These are phyloP conservation scores for Drosophila setifemur DNA, from an alignment of 1,140 invertebrate species.

Conservation along the genomic window DNA sequence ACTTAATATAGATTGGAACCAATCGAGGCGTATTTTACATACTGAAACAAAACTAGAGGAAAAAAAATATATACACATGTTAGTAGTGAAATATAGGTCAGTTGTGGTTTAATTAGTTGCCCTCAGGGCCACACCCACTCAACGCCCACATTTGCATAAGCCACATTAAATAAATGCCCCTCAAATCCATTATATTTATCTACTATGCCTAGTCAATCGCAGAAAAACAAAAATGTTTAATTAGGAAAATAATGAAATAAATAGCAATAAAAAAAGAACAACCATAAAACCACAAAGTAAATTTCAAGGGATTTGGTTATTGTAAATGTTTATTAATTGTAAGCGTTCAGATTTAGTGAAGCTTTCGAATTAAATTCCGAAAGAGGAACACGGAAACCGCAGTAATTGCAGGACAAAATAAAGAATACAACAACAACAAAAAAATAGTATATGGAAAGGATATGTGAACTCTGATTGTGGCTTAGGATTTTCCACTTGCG, in stretches of 20 bases:
- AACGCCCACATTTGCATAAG: conserved; percentile 26
- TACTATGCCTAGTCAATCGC: conserved; percentile 34
- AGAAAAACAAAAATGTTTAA: conserved; percentile 54
- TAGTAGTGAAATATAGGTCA: conserved; percentile 28
- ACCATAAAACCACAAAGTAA: conserved; percentile 53
- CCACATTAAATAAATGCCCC: conserved; percentile 30
- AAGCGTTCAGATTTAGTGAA: conserved; percentile 8
- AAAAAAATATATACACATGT: conserved; percentile 5
- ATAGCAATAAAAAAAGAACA: not conserved
- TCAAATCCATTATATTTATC: conserved; percentile 37
- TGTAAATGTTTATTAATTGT: conserved; percentile 62
- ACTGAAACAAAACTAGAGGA: not conserved
- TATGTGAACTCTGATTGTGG: conserved; percentile 47
- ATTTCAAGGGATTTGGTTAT: conserved; percentile 49
- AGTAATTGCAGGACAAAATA: conserved; percentile 18
- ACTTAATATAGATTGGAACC: conserved; percentile 27
- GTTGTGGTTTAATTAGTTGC: conserved; percentile 39
- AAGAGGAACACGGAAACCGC: not conserved
- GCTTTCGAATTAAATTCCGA: not conserved
- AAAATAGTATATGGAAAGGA: conserved; percentile 4
- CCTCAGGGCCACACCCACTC: conserved; percentile 30
- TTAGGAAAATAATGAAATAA: conserved; percentile 37
- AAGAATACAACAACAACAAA: not conserved
- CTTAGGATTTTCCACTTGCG: conserved; percentile 62
- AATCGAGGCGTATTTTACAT: conserved; percentile 3